Conservation (phyloP, 2,113 vertebrate species). For the Platycercus adscitus region DNA sequence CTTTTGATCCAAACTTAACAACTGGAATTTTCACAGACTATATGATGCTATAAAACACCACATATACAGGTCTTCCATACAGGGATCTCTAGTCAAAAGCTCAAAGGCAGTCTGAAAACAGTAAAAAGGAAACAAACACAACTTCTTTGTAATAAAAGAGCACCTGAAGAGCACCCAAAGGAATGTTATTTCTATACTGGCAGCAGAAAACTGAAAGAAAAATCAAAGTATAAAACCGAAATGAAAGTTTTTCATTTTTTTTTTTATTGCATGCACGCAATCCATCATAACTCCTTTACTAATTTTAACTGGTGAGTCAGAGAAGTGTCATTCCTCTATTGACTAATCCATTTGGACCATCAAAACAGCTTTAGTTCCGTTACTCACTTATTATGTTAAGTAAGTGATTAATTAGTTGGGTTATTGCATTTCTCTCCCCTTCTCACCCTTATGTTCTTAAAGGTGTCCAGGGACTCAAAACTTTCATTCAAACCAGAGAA, state of each 20-base stretch:
- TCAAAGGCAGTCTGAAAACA: background rate
- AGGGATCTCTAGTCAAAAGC: background rate
- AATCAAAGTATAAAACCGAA: background rate
- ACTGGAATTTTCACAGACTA: background rate
- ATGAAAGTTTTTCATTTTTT: background rate
- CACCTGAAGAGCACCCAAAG: background rate
- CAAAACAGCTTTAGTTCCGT: background rate
- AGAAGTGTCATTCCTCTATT: background rate
- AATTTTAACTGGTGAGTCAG: background rate
- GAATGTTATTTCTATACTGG: background rate
- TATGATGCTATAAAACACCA: background rate
- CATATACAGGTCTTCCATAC: background rate
- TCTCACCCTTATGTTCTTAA: background rate
- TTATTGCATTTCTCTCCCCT: background rate
- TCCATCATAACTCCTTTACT: background rate
- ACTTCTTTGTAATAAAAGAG: background rate
- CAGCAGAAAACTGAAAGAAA: background rate
- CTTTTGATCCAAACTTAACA: background rate
- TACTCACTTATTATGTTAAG: background rate
- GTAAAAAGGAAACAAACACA: background rate
- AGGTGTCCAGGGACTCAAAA: background rate
- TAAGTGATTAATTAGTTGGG: background rate
- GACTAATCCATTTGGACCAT: background rate
- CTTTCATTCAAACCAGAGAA: background rate
- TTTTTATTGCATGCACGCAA: background rate